Percentiles rank a stretch among this genome's conserved stretches.
Conservation (phyloP, 2,888 invertebrate genomes). For the Drosophila lacicola region DNA sequence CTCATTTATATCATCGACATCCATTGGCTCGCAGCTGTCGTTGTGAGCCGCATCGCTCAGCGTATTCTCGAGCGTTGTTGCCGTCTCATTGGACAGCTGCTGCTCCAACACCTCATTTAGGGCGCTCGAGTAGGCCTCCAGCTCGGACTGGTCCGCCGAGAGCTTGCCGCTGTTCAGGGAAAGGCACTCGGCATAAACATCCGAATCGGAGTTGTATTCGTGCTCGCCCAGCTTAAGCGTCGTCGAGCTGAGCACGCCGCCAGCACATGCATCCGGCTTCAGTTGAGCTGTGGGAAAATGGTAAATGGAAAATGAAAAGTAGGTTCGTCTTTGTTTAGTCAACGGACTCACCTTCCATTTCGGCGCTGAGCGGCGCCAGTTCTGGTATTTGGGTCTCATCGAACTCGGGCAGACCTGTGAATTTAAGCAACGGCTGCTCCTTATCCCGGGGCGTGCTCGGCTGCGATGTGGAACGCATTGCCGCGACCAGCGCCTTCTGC, state of each 20-base stretch:
- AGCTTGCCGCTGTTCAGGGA: conserved; percentile 56
- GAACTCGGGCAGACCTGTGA: conserved; percentile 73
- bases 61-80: conserved; percentile 54
- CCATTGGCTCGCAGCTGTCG: conserved; percentile 77
- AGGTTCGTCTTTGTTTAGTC: not conserved
- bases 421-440: conserved; percentile 36
- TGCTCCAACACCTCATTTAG: conserved; percentile 59
- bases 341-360: conserved; percentile 63
- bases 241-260: conserved; percentile 28
- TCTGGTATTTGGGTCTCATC: conserved; percentile 80
- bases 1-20: conserved; percentile 76
- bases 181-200: conserved; percentile 82
- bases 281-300: conserved; percentile 37
- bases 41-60: conserved; percentile 43
- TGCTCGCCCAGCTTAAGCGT: conserved; percentile 32
- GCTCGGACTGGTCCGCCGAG: conserved; percentile 60
- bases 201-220: conserved; percentile 65
- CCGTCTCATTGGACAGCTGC: conserved; percentile 47
- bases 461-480: conserved; percentile 48
- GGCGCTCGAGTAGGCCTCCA: conserved; percentile 75
- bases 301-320: no score
- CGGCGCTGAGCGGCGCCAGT: conserved; percentile 55
- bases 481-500: conserved; percentile 55
- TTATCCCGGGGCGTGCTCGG: conserved; percentile 40
- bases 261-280: conserved; percentile 20